Evolutionary conservation across 2,113 vertebrate species (phyloP).

Genomic region (Poecile atricapillus): DNA sequence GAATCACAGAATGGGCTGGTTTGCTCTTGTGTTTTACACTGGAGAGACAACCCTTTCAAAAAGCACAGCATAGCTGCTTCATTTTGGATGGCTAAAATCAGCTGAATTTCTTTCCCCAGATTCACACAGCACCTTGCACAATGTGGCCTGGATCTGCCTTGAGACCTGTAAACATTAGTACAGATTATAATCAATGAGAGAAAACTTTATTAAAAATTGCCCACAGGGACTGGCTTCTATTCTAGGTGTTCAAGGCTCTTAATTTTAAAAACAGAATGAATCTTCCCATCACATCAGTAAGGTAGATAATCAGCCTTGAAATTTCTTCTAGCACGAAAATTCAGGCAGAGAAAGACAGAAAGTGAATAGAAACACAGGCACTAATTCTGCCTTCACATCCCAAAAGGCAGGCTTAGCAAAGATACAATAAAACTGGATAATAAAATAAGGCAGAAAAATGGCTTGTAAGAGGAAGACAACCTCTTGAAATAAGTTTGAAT

Average conservation of each 20-base stretch:
- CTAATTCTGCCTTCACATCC: not conserved
- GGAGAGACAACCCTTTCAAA: not conserved
- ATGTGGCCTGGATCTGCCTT: not conserved
- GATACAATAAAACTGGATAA: not conserved
- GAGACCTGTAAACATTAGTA: not conserved
- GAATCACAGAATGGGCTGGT: not conserved
- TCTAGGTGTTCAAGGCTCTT: not conserved
- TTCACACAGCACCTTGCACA: not conserved
- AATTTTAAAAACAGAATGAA: constrained; percentile 15
- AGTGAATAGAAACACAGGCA: not conserved
- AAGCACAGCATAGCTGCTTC: not conserved
- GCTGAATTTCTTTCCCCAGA: not conserved
- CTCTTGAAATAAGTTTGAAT: not conserved
- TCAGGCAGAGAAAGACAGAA: not conserved
- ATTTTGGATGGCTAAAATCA: not conserved
- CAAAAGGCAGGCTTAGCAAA: not conserved
- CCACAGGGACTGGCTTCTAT: not conserved
- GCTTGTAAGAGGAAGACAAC: not conserved
- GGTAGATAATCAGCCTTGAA: constrained; percentile 26
- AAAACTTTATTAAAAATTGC: constrained; percentile 36
- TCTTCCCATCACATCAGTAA: not conserved
- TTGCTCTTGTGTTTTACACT: not conserved
- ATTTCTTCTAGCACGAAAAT: constrained; percentile 21
- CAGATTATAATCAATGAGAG: not conserved
- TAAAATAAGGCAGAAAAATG: not conserved